Evolutionary conservation across 1,140 invertebrate genomes (phyloP).

Genomic region (Elymnias hypermnestra): DNA sequence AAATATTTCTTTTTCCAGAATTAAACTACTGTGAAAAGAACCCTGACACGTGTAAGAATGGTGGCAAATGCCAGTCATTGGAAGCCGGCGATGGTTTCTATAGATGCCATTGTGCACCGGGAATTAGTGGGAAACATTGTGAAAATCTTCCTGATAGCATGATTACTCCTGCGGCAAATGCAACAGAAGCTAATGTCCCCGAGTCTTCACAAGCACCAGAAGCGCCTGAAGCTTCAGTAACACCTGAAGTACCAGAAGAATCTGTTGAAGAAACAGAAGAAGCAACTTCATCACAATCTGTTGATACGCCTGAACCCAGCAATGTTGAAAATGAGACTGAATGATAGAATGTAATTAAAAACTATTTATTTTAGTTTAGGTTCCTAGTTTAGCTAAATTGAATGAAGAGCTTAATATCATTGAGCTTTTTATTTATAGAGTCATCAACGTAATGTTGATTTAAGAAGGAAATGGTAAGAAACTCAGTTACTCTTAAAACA

Average conservation of each 20-base stretch:
- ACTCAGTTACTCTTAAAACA: too few species aligned
- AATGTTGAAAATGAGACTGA: conserved; percentile 61
- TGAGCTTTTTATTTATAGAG: too few species aligned
- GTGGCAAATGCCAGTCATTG: conserved; percentile 86
- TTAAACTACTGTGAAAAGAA: conserved; percentile 87
- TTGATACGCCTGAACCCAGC: conserved; percentile 27
- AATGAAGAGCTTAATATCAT: too few species aligned
- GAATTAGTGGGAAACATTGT: conserved; percentile 78
- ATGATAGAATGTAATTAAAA: conserved; percentile 19
- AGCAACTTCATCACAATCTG: not conserved
- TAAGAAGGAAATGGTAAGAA: too few species aligned
- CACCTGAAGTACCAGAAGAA: conserved; percentile 3
- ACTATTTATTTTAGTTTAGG: conserved; percentile 11
- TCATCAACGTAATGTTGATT: too few species aligned
- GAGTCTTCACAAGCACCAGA: not conserved
- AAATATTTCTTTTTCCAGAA: too few species aligned
- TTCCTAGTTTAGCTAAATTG: too few species aligned
- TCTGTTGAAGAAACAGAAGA: conserved; percentile 8
- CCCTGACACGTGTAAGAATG: conserved; percentile 83
- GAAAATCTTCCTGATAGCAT: conserved; percentile 76
- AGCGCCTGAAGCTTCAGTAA: not conserved
- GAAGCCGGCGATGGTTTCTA: conserved; percentile 85
- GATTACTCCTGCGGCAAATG: conserved; percentile 22
- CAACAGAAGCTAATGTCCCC: conserved; percentile 12
- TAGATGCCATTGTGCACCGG: conserved; percentile 81